Evolutionary conservation across 2,113 vertebrate species (phyloP), one percentile per base, ranked within the genome.

Genomic region (Eulemur rufifrons): DNA sequence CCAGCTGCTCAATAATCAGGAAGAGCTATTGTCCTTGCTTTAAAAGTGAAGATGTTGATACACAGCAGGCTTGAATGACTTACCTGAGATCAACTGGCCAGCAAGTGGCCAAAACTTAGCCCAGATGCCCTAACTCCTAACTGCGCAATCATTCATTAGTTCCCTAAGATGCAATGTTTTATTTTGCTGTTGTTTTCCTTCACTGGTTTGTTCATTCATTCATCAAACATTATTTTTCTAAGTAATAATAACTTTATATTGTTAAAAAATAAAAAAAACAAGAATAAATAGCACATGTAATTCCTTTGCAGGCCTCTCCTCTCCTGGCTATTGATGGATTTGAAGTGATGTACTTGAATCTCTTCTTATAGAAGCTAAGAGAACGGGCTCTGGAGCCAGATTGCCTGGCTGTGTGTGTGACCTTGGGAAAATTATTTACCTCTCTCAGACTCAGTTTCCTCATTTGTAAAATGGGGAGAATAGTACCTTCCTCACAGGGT

Each of bases 171-270:
- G 85, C 15, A 63, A 54, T 47, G 77, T 94, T 86, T 86, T 81
- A 59, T 34, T 34, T 92, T 89, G 42, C 13, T 61, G 17, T 86
- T 54, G 29, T 94, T 97, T 89, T 69, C 39, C 83, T 84, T 88
- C 23, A 52, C 23, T 71, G 34, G 77, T 56, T 64, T 81, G 69
- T 61, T 89, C 59, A 71, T 42, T 89, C 94, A 89, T 69, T 76
- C 80, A 89, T 86, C 59, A 77, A 93, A 86, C n/a, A 82, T 83
- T 42, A 54, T 52, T 87, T 94, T 85, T 91, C 27, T 74, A 54
- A 54, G 71, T 78, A 73, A 77, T 82, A 90, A 50, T 66, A 37
- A 63, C 17, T 92, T 77, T 34, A 86, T 69, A 32, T 86, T 27
- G 37, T 82, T 89, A 23, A 95, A 90, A 66, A 39, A 45, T 47